Base-by-base conservation (phyloP, 2,888 invertebrate genomes). In the Drosophila infuscata region DNA sequence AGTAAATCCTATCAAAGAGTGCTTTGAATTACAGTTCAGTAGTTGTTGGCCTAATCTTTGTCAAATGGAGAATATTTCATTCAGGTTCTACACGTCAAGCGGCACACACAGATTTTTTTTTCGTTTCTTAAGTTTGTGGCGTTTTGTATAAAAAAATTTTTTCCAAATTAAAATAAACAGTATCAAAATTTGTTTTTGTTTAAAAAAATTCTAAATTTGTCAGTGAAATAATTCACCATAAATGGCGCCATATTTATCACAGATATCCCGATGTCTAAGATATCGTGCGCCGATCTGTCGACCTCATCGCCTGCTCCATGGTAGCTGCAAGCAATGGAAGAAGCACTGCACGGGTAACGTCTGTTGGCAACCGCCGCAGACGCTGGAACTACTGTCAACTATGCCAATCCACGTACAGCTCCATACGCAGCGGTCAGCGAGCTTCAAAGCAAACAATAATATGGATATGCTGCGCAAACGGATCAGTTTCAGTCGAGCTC, bases 181-280 rank as follows among this genome's bases (percentile, higher is more conserved):
- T 51, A 12, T 30, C 66, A 17, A 25, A 49, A 25, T 65, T 29
- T 15, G 32, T 49, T 35, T n/a, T 3, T 17, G 3, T n/a, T 32
- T 68, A 32, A 49, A 36, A 17, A 72, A 70, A 48, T 60, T 38
- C n/a, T 3, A 60, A 59, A 49, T 36, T 62, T 38, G 5, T 12
- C 15, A 20, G n/a, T 30, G 15, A 32, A 36, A 20, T 15, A 17
- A 36, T 43, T 2, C 15, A 30, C 60, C 3, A 33, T 58, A 66
- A 36, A 54, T 89, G 64, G 68, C 76, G 7, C 68, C 80, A 11
- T 73, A 72, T 82, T 51, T 81, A 33, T 68, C 73, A 15, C 79
- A 91, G 91, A 74, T 91, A 54, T 83, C 86, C 11, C 70, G 90
- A 52, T 88, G 82, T 49, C 20, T 86, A 4, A 73, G 75, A 51